Conservation (phyloP, 2,113 vertebrate genomes). For the Coreoperca whiteheadi region DNA sequence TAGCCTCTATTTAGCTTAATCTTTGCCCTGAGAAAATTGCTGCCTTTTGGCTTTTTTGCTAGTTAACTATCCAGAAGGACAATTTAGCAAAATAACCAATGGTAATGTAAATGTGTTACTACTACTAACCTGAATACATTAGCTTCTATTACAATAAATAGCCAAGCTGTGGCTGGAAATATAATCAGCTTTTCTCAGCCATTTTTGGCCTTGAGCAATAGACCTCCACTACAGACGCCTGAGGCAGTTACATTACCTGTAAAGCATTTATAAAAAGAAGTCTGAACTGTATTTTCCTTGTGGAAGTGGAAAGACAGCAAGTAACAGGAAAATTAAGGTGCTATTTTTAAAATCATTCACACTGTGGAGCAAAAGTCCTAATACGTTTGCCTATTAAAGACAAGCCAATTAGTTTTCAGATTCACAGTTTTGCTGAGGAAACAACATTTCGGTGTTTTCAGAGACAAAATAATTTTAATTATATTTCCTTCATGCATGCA, state of each 20-base stretch:
- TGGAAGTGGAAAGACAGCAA: background rate
- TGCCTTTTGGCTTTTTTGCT: background rate
- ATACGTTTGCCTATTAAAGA: background rate
- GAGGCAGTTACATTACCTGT: slow-evolving; percentile 17
- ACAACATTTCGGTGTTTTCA: background rate
- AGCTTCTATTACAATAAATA: background rate
- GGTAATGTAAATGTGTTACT: background rate
- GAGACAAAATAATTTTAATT: background rate
- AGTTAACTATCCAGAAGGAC: slow-evolving; percentile 21
- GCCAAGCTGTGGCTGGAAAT: background rate
- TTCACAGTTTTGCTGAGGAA: background rate
- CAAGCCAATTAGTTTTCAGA: background rate
- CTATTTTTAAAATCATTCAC: slow-evolving; percentile 10
- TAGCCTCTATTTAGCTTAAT: background rate
- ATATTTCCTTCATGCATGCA: background rate
- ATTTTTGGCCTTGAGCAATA: slow-evolving; percentile 31
- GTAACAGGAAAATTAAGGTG: too few relatives aligned
- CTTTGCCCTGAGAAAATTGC: background rate
- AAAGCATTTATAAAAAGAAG: background rate
- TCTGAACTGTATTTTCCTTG: background rate
- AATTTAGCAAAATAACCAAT: slow-evolving; percentile 34
- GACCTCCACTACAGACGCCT: background rate
- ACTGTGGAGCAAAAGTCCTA: background rate
- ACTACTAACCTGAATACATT: slow-evolving; percentile 22
- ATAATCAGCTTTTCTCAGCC: slow-evolving; percentile 5